Conservation (phyloP, 2,888 invertebrate species). For the Cheilosia scutellata region DNA sequence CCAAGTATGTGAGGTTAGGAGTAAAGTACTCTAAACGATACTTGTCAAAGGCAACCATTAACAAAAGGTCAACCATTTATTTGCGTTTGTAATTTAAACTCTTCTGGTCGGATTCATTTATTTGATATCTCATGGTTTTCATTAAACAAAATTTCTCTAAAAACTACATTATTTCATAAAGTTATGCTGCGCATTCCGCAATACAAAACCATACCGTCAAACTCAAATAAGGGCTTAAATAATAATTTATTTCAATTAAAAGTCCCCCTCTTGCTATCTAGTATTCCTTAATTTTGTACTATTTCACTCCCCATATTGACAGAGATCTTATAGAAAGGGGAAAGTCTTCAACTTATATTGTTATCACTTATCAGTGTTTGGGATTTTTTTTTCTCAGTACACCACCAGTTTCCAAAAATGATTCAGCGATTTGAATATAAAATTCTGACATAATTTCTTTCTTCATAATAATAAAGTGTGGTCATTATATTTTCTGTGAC, state of each 20-base stretch:
- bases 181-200: neutral
- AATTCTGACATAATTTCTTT: constrained; percentile 38
- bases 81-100: constrained; percentile 40
- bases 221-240: constrained; percentile 14
- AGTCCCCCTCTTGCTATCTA: neutral
- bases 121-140: constrained; percentile 22
- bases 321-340: neutral
- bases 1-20: no score
- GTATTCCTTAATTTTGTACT: neutral
- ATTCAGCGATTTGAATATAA: constrained; percentile 51
- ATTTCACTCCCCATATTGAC: neutral
- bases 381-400: constrained; percentile 24
- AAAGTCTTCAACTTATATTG: neutral
- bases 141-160: no score
- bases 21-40: no score
- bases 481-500: neutral
- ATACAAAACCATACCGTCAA: neutral
- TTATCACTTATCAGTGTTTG: constrained; percentile 23
- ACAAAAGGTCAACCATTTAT: constrained; percentile 42
- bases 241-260: constrained; percentile 48
- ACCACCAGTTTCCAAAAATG: constrained; percentile 30
- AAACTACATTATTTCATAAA: no score
- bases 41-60: constrained; percentile 18
- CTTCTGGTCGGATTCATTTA: constrained; percentile 46
- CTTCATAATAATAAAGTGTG: constrained; percentile 18